phyloP scores from a whole-genome alignment of 2,113 vertebrate genomes.

The Pleuronectes platessa region DNA sequence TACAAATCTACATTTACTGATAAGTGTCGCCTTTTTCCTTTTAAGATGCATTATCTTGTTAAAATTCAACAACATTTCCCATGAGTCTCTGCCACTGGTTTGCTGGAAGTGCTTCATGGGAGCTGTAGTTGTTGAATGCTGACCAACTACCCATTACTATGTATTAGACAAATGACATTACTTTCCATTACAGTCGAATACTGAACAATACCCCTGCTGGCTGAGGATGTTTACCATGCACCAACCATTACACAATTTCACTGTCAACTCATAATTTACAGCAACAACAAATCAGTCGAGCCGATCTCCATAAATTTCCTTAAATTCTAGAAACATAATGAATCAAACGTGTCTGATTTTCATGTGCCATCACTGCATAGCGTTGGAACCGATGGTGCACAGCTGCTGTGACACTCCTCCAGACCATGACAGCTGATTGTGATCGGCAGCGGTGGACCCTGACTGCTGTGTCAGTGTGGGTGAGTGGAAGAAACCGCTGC shows the following conservation, averaged over 20 bases:
- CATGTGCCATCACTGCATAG: background rate
- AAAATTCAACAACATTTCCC: conserved; percentile 4
- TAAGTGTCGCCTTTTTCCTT: too few species aligned
- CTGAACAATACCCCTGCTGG: background rate
- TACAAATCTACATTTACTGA: background rate
- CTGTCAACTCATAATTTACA: background rate
- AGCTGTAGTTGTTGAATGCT: conserved; percentile 8
- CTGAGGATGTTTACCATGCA: background rate
- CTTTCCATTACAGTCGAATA: background rate
- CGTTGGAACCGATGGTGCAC: background rate
- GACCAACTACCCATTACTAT: conserved; percentile 4
- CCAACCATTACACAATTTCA: background rate
- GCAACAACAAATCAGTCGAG: background rate
- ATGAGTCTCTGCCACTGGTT: background rate
- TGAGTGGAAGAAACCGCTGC: conserved; percentile 39
- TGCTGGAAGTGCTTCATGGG: background rate
- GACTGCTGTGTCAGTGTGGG: conserved; percentile 21
- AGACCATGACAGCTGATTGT: conserved; percentile 26
- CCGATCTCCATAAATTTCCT: background rate
- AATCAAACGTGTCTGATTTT: background rate
- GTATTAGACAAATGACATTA: background rate
- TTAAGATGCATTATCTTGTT: too few species aligned
- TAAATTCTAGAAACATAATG: background rate
- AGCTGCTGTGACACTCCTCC: conserved; percentile 1
- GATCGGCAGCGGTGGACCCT: conserved; percentile 15